Evolutionary conservation across 2,888 invertebrate species (phyloP).

Genomic region (Leptinotarsa peninsularis): DNA sequence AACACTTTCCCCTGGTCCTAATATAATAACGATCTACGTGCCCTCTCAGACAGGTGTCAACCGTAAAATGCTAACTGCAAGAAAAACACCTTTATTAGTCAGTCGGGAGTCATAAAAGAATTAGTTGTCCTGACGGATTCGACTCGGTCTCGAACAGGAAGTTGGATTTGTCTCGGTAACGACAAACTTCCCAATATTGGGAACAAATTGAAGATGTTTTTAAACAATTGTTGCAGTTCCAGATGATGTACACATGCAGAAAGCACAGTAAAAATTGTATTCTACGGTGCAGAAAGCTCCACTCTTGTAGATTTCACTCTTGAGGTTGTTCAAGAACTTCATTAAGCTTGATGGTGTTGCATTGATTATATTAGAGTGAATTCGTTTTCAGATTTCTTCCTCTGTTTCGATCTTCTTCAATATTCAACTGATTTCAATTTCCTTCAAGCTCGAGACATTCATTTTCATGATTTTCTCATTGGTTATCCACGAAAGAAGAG

Average conservation of each 20-base stretch:
- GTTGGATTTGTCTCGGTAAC: constrained; percentile 34
- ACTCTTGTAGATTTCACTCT: too few relatives aligned
- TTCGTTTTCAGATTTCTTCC: too few relatives aligned
- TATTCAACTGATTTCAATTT: too few relatives aligned
- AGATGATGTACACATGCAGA: not conserved
- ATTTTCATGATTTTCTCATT: too few relatives aligned
- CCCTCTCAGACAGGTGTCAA: constrained; percentile 18
- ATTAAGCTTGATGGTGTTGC: too few relatives aligned
- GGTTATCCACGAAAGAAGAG: too few relatives aligned
- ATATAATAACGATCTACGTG: constrained; percentile 12
- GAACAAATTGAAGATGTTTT: not conserved
- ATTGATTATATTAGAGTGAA: too few relatives aligned
- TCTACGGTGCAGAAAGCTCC: too few relatives aligned
- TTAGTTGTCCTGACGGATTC: constrained; percentile 41
- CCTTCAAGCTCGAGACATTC: too few relatives aligned
- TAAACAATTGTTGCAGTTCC: not conserved
- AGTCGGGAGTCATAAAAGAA: constrained; percentile 39
- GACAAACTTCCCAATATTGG: constrained; percentile 15
- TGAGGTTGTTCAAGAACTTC: too few relatives aligned
- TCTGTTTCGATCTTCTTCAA: too few relatives aligned
- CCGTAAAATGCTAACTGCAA: constrained; percentile 27
- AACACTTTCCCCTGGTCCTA: constrained; percentile 19
- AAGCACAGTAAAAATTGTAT: too few relatives aligned
- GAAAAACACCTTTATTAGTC: constrained; percentile 43
- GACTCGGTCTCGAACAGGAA: constrained; percentile 37